Evolutionary conservation across 92 coral and sea anemone genomes (phyloP).

Genomic region (Scolanthus callimorphus): DNA sequence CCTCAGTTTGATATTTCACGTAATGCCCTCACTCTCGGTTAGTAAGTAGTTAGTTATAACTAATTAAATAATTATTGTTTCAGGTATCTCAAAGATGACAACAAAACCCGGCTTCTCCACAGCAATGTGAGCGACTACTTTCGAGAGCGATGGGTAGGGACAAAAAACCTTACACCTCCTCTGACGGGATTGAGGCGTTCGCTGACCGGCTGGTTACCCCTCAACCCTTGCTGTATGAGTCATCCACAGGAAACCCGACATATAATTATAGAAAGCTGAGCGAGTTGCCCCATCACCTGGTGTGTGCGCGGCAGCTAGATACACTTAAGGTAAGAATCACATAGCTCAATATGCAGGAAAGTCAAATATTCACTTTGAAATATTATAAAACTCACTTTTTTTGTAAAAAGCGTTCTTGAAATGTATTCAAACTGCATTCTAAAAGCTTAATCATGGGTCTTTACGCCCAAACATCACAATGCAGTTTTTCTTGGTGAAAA

Average conservation of each 20-base stretch:
- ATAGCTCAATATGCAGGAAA: too few relatives aligned
- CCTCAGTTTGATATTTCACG: too few relatives aligned
- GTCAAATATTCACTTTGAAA: too few relatives aligned
- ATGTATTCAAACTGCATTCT: too few relatives aligned
- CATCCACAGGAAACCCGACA: slow-evolving; percentile 21
- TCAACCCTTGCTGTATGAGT: slow-evolving; percentile 65
- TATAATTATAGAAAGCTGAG: slow-evolving; percentile 64
- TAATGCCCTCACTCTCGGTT: too few relatives aligned
- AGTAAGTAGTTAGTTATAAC: too few relatives aligned
- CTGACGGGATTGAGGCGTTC: slow-evolving; percentile 23
- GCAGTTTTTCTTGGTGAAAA: too few relatives aligned
- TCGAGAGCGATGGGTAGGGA: slow-evolving; percentile 50
- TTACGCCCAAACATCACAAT: too few relatives aligned
- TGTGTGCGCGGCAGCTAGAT: slow-evolving; percentile 35
- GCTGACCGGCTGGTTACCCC: slow-evolving; percentile 73
- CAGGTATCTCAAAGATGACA: slow-evolving; percentile 37
- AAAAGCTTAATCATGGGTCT: too few relatives aligned
- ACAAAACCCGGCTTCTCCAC: slow-evolving; percentile 35
- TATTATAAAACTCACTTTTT: too few relatives aligned
- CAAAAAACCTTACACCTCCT: slow-evolving; percentile 49
- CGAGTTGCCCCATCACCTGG: slow-evolving; percentile 63
- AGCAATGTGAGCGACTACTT: slow-evolving; percentile 49
- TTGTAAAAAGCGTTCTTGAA: too few relatives aligned
- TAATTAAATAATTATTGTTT: too few relatives aligned
- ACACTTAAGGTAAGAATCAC: slow-evolving; percentile 6